Evolutionary conservation across 2,888 invertebrate species (phyloP), one percentile per base, ranked within the genome.

Genomic region (Plemyria rubiginata): DNA sequence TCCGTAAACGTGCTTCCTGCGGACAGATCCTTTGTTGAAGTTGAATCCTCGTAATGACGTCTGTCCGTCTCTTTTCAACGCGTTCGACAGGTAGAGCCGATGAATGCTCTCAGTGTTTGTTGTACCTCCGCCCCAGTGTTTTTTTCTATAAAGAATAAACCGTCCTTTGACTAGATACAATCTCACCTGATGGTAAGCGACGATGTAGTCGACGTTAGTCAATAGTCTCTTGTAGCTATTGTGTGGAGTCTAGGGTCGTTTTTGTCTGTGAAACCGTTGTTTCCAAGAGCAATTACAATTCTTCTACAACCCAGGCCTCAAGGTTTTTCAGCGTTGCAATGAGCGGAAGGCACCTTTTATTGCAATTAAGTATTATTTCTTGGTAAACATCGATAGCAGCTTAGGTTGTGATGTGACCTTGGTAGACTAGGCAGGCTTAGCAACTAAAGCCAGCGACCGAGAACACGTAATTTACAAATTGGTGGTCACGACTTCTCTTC

Each of bases 61-160:
- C 84, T 80, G 84, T 79, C 85, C 81, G 88, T 92, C 89, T 87
- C 89, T 89, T 88, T 91, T 87, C 77, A 82, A 85, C 88, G 76
- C 84, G 80, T 76, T 81, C 71, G 82, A 81, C 80, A 84, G 81
- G 85, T 78, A 73, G 77, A 77, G 46, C 60, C 66, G 45, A 60
- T 52, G 60, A 64, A 65, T 70, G 67, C 56, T 62, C 65, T 60
- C 51, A 62, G 69, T 72, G 66, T 65, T 67, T 67, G 60, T 68
- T 59, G 58, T 54, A 16, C 16, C 16, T 54, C 40, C 48, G 63
- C 56, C 57, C 58, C 57, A 51, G 59, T 62, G 60, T 48, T 65
- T 67, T 65, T n/a, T n/a, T n/a, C n/a, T n/a, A n/a, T n/a, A n/a
- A n/a, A n/a, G n/a, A n/a, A n/a, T n/a, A n/a, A n/a, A n/a, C n/a